Conservation (phyloP, 2,888 invertebrate genomes). For the Phortica okadai region DNA sequence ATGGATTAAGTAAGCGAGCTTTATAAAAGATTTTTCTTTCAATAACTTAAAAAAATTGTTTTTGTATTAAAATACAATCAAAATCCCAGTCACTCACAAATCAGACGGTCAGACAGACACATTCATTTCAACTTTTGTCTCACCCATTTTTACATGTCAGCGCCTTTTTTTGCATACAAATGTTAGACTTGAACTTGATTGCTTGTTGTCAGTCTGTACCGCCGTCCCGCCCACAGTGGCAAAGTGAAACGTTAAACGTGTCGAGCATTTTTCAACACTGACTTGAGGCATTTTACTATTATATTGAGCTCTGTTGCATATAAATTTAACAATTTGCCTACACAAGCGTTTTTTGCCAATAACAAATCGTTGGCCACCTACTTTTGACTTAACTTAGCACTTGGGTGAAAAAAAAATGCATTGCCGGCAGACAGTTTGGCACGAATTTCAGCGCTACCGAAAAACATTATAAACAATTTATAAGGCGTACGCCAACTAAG, state of each 20-base stretch:
- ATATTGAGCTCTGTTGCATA: too few species aligned
- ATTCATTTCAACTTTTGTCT: slow-evolving; percentile 24
- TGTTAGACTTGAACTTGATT: not conserved
- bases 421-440: slow-evolving; percentile 14
- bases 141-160: not conserved
- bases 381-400: not conserved
- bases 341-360: not conserved
- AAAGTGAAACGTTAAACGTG: not conserved
- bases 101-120: not conserved
- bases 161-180: slow-evolving; percentile 39
- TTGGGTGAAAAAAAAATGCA: not conserved
- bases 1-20: too few species aligned
- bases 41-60: too few species aligned
- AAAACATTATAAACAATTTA: not conserved
- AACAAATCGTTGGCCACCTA: not conserved
- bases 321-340: too few species aligned
- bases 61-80: too few species aligned
- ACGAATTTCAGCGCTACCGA: slow-evolving; percentile 14
- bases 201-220: not conserved
- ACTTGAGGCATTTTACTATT: too few species aligned
- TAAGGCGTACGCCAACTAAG: not conserved
- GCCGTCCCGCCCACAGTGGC: not conserved
- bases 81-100: too few species aligned
- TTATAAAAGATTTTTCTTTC: too few species aligned
- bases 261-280: not conserved